Base-by-base conservation (phyloP, 2,888 invertebrate genomes). In the Philaethria dido region DNA sequence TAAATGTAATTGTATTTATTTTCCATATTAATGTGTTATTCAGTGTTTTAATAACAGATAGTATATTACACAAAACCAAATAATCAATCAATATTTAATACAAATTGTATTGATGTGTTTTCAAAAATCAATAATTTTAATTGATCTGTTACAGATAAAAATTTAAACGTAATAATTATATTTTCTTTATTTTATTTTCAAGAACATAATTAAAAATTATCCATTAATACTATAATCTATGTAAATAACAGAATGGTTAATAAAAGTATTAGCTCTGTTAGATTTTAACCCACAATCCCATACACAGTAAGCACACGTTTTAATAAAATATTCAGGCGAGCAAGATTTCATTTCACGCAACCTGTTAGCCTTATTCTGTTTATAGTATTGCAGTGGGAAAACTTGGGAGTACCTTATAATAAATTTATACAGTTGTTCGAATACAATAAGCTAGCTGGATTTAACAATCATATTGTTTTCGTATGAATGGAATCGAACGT, bases 381-480 rank as follows among this genome's bases (percentile, higher is more conserved):
- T 59, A 59, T n/a, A 59, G 29, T 4, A 60, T 45, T 45, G 60
- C 42, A 60, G 29, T 16, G 59, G 59, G 42, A 45, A 60, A 44
- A 60, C 60, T 45, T 60, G 18, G 18, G 14, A 60, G 60, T 18
- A 60, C 20, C 45, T 60, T 29, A 60, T 60, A 60, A 47, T 60
- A 60, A 60, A 45, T 60, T 45, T 42, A 42, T 45, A 29, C 33
- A 45, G 44, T 45, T 14, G 18, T 45, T 33, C 29, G 25, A 33
- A 60, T 29, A 45, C 29, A 60, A 44, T 60, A 60, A 45, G 29
- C 29, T 45, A 45, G 60, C 2, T n/a, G 13, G 44, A 60, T 60
- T 45, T 18, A 45, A 60, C 18, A 60, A 33, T 60, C 13, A 33
- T 57, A 42, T 57, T 42, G n/a, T 42, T 57, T 39, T 57, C 22